Percentiles rank a stretch among this genome's conserved stretches.
These are phyloP conservation scores for Aurelia aurita complex sp. Pacific DNA, from an alignment of 30 jellyfish, hydroid and myxozoan genomes.

Conservation along the genomic window DNA sequence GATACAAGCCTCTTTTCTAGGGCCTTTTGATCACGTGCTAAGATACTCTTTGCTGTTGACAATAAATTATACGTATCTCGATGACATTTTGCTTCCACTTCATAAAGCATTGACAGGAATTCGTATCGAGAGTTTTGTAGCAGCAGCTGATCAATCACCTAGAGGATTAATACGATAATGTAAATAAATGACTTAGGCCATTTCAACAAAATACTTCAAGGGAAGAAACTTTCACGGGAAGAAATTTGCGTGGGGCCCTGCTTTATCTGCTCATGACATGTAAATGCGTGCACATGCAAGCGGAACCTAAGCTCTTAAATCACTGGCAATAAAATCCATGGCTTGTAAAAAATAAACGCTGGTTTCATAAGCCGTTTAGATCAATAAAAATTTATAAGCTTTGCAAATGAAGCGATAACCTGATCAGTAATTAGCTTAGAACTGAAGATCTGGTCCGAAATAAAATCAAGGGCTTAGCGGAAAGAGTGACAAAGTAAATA, in stretches of 20 bases:
- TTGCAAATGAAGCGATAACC: neutral
- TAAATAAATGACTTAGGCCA: no score
- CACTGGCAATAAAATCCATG: no score
- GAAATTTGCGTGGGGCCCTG: no score
- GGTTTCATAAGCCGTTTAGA: no score
- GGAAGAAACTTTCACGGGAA: no score
- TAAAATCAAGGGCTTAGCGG: neutral
- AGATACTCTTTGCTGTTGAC: conserved; percentile 69
- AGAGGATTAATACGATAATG: neutral
- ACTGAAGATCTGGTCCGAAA: neutral
- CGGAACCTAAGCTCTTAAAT: no score
- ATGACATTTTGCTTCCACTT: conserved; percentile 76
- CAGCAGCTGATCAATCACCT: conserved; percentile 91
- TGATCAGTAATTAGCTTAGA: no score
- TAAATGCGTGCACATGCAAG: no score
- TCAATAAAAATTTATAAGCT: no score
- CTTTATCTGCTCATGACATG: no score
- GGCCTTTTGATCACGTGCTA: conserved; percentile 48
- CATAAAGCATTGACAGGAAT: conserved; percentile 77
- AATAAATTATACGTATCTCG: conserved; percentile 81
- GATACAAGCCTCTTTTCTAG: conserved; percentile 80
- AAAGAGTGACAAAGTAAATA: neutral
- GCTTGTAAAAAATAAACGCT: no score
- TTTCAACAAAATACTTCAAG: no score
- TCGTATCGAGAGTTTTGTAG: conserved; percentile 88